Conservation (phyloP, 2,797 vertebrate species). For the Triplophysa yarkandensis region DNA sequence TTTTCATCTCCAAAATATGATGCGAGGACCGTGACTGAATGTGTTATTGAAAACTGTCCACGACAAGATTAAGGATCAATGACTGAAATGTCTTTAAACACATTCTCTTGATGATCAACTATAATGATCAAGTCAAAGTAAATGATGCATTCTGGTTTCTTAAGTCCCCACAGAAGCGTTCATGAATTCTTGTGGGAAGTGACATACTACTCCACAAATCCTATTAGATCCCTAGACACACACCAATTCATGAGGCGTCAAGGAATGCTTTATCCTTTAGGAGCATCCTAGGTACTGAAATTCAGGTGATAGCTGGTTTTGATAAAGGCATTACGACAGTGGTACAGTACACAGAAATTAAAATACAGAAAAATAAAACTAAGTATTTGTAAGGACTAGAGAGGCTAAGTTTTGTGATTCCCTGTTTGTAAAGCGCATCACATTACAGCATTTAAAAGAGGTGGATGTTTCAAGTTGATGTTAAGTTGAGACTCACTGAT, state of each 20-base stretch:
- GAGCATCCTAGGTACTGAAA: background rate
- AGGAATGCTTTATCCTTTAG: conserved; percentile 14
- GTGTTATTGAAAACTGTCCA: background rate
- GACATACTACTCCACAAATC: conserved; percentile 32
- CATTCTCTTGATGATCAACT: background rate
- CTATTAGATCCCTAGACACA: background rate
- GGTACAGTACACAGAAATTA: background rate
- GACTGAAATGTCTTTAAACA: background rate
- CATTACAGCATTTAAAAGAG: background rate
- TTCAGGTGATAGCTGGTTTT: no score
- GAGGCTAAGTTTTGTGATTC: no score
- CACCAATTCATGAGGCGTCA: conserved; percentile 4
- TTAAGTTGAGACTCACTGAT: background rate
- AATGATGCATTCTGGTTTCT: conserved; percentile 20
- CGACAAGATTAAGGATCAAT: background rate
- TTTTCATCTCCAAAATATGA: conserved; percentile 28
- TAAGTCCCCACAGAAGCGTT: background rate
- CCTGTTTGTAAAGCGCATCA: background rate
- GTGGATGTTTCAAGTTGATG: background rate
- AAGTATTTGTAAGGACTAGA: background rate
- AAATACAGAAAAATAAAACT: background rate
- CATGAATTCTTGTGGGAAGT: conserved; percentile 23
- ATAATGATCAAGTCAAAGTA: background rate
- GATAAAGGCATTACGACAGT: no score
- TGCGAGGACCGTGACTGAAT: conserved; percentile 4